Evolutionary conservation across 2,888 invertebrate species (phyloP).

Genomic region (Cybosia mesomella): DNA sequence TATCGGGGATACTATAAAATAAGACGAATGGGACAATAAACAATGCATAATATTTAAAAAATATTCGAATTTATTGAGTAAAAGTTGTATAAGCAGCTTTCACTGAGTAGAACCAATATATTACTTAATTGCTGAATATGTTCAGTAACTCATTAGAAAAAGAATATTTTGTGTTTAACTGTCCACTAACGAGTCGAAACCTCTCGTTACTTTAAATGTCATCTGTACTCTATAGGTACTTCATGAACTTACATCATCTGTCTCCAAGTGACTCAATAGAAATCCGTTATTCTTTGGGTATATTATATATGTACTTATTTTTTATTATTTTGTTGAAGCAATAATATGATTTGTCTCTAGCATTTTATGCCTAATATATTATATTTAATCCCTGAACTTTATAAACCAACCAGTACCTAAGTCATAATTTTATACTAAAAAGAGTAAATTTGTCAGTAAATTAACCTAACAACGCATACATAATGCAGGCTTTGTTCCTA

Average conservation of each 20-base stretch:
- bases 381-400: not conserved
- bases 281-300: slow-evolving; percentile 44
- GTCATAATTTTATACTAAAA: too few relatives aligned
- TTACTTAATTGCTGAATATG: slow-evolving; percentile 52
- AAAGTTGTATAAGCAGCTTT: slow-evolving; percentile 52
- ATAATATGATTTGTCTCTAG: not conserved
- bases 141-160: slow-evolving; percentile 50
- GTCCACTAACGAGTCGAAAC: slow-evolving; percentile 55
- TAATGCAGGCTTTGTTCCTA: too few relatives aligned
- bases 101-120: slow-evolving; percentile 50
- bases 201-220: slow-evolving; percentile 36
- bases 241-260: slow-evolving; percentile 52
- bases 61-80: slow-evolving; percentile 37
- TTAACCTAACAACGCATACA: too few relatives aligned
- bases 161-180: slow-evolving; percentile 46
- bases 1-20: slow-evolving; percentile 47
- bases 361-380: not conserved
- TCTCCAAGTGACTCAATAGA: slow-evolving; percentile 48
- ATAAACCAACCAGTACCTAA: too few relatives aligned
- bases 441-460: too few relatives aligned
- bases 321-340: not conserved
- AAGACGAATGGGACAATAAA: slow-evolving; percentile 51
- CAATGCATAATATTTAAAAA: slow-evolving; percentile 47
- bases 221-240: slow-evolving; percentile 30
- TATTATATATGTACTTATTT: slow-evolving; percentile 25